Evolutionary conservation across 2,888 invertebrate species (phyloP).

Genomic region (Aleiodes alternator): DNA sequence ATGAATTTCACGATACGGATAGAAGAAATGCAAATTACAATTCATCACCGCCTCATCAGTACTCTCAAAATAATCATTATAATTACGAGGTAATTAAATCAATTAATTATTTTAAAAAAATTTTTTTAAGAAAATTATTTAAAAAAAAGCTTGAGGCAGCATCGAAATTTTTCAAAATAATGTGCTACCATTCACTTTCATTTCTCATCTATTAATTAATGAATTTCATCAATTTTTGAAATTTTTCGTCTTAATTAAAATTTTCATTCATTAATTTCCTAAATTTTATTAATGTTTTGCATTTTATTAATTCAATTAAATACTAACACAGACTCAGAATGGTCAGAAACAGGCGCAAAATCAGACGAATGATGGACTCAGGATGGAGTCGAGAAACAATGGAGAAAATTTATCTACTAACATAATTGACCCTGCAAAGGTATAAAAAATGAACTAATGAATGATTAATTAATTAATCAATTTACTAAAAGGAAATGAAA

Average conservation of each 20-base stretch:
- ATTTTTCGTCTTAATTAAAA: background rate
- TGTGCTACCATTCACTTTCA: constrained; percentile 33
- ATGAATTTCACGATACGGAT: constrained; percentile 71
- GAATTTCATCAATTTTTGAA: constrained; percentile 8
- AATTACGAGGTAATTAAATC: constrained; percentile 67
- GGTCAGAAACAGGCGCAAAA: constrained; percentile 64
- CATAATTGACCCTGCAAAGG: constrained; percentile 62
- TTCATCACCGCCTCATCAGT: constrained; percentile 68
- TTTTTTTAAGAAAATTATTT: background rate
- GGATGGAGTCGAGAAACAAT: constrained; percentile 61
- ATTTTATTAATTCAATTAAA: constrained; percentile 8
- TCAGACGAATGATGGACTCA: constrained; percentile 60
- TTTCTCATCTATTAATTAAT: constrained; percentile 9
- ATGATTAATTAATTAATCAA: constrained; percentile 2
- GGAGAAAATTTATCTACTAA: constrained; percentile 61
- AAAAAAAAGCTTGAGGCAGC: no score
- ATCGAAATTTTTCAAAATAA: background rate
- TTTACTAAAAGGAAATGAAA: background rate
- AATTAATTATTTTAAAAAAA: background rate
- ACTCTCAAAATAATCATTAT: constrained; percentile 69
- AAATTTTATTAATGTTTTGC: constrained; percentile 3
- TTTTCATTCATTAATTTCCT: constrained; percentile 2
- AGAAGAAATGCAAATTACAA: constrained; percentile 72
- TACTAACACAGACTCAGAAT: constrained; percentile 64
- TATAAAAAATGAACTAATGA: constrained; percentile 46